Evolutionary conservation across 2,797 vertebrate species (phyloP).

Genomic region (Tamandua tetradactyla): DNA sequence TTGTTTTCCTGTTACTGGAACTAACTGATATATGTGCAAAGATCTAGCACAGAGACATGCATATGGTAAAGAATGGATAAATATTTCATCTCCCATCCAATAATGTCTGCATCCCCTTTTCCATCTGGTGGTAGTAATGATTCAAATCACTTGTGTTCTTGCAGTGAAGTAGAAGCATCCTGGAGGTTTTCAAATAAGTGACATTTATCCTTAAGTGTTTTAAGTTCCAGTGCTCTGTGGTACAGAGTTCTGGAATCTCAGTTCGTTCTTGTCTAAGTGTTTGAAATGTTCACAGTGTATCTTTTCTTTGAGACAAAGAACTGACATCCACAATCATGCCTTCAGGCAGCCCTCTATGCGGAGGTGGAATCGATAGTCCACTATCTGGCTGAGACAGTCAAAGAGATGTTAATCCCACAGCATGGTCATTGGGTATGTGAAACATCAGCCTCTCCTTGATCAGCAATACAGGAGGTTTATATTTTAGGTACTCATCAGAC

Average conservation of each 20-base stretch:
- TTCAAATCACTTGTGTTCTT: slow-evolving; percentile 35
- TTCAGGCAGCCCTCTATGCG: background rate
- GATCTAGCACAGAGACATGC: background rate
- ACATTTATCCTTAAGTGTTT: slow-evolving; percentile 39
- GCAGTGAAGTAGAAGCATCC: background rate
- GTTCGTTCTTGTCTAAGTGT: background rate
- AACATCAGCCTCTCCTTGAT: background rate
- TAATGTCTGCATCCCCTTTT: background rate
- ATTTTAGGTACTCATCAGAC: background rate
- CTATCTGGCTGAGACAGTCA: background rate
- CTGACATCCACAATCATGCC: background rate
- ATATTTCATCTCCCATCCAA: background rate
- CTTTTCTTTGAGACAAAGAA: background rate
- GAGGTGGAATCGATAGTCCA: background rate
- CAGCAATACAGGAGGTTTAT: background rate
- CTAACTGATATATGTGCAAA: background rate
- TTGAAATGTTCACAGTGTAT: background rate
- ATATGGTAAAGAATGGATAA: background rate
- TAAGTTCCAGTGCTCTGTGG: background rate
- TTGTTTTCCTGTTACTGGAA: slow-evolving; percentile 14
- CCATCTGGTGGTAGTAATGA: slow-evolving; percentile 9
- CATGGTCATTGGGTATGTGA: background rate
- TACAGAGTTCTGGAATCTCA: background rate
- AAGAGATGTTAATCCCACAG: background rate
- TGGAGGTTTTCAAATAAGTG: background rate